phyloP scores from a whole-genome alignment of 2,888 invertebrate genomes.

The Acronicta alni region DNA sequence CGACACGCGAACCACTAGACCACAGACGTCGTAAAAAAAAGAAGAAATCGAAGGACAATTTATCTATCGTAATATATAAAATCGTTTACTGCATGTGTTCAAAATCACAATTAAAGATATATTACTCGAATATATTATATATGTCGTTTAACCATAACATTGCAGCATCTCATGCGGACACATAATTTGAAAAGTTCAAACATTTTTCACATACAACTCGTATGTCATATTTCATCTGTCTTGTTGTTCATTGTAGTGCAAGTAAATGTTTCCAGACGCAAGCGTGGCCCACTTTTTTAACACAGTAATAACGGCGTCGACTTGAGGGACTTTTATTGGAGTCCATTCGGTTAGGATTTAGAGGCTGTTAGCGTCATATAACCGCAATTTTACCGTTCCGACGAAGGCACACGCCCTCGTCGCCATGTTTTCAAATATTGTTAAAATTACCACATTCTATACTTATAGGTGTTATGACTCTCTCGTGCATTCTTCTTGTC shows the following conservation, averaged over 20 bases:
- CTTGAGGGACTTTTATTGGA: conserved; percentile 73
- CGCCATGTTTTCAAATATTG: conserved; percentile 72
- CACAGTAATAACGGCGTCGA: conserved; percentile 58
- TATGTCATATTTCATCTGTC: conserved; percentile 48
- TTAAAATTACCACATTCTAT: conserved; percentile 71
- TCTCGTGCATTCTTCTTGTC: conserved; percentile 52
- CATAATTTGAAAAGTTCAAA: conserved; percentile 37
- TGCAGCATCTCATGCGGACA: conserved; percentile 16
- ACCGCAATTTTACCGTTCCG: conserved; percentile 67
- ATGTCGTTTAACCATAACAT: not conserved
- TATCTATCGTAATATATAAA: too few relatives aligned
- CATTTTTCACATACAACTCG: conserved; percentile 38
- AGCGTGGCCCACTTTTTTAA: conserved; percentile 55
- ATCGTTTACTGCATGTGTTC: too few relatives aligned
- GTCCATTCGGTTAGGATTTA: conserved; percentile 74
- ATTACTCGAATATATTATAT: not conserved
- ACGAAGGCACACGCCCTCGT: conserved; percentile 54
- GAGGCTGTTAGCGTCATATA: conserved; percentile 73
- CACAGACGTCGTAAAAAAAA: too few relatives aligned
- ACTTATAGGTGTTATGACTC: conserved; percentile 56
- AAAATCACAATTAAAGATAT: not conserved
- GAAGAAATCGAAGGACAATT: too few relatives aligned
- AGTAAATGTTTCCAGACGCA: conserved; percentile 52
- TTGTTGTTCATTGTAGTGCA: conserved; percentile 41
- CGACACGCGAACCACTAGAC: too few relatives aligned